Evolutionary conservation across 2,888 invertebrate genomes (phyloP).

Genomic region (Carabus problematicus): DNA sequence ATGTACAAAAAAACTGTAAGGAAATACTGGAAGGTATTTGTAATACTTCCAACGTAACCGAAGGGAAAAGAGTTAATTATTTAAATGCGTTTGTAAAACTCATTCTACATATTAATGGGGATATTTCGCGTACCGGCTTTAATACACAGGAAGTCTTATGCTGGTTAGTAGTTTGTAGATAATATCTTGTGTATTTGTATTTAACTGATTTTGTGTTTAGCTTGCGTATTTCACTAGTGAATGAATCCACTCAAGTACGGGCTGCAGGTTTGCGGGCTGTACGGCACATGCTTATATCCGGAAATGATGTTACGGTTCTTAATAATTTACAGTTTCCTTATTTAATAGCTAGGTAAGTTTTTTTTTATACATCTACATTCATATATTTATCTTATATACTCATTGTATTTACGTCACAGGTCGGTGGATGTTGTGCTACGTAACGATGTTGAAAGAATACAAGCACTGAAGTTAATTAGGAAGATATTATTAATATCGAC

Average conservation of each 20-base stretch:
- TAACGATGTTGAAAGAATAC: slow-evolving; percentile 91
- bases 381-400: slow-evolving; percentile 3
- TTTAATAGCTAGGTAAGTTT: slow-evolving; percentile 75
- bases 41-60: slow-evolving; percentile 70
- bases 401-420: slow-evolving; percentile 58
- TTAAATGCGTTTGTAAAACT: slow-evolving; percentile 89
- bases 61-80: slow-evolving; percentile 82
- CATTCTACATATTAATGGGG: slow-evolving; percentile 68
- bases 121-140: slow-evolving; percentile 71
- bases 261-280: slow-evolving; percentile 88
- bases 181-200: slow-evolving; percentile 21
- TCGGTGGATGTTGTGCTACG: slow-evolving; percentile 89
- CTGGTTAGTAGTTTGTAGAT: slow-evolving; percentile 67
- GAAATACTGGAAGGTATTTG: slow-evolving; percentile 70
- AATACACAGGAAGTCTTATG: slow-evolving; percentile 81
- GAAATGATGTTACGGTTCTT: slow-evolving; percentile 79
- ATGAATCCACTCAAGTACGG: slow-evolving; percentile 88
- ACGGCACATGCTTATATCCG: slow-evolving; percentile 80
- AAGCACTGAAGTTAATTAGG: slow-evolving; percentile 86
- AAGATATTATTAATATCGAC: slow-evolving; percentile 72
- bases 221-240: slow-evolving; percentile 82
- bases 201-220: slow-evolving; percentile 62
- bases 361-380: slow-evolving; percentile 15
- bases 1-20: slow-evolving; percentile 68
- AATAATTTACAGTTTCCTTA: slow-evolving; percentile 84